Base-by-base conservation (phyloP, 2,113 vertebrate genomes). In the Gobius niger region DNA sequence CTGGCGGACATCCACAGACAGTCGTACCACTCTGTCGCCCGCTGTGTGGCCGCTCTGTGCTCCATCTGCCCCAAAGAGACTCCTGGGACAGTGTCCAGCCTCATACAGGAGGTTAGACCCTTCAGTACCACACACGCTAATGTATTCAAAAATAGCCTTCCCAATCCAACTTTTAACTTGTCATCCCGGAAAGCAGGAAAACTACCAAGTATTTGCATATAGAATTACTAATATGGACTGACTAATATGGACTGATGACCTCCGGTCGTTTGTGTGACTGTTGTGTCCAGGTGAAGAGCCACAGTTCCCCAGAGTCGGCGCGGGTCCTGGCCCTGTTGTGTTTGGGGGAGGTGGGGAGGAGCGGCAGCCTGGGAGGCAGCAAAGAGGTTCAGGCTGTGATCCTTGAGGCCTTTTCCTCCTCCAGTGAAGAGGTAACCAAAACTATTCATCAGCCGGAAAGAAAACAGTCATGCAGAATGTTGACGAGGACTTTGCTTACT, bases 261-360 rank as follows among this genome's bases (percentile, higher is more conserved):
- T 54, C 11, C 44, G 16, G n/a, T 12, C 24, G 11, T 63, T n/a
- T 63, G n/a, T 7, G 7, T 44, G 5, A 40, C 51, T 51, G 11
- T 18, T 52, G 6, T 62, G 19, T 8, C 47, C 81, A 89, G 87
- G 93, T 93, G 5, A 95, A 92, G 82, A 96, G 71, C 7, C 85
- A 93, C 4, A 87, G 85, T 49, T 92, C 92, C 1, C 90, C 92
- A 1, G 90, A 94, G 0, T 86, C 93, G 0, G 92, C 93, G 4
- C 92, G 95, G 1, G 94, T 98, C 65, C 88, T 99, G 54, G 93
- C 95, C 1, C 95, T 98, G 76, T 77, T 98, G 47, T 92, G 95
- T 0, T 89, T 99, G 79, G 97, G 95, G 0, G 95, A 98, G 89
- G 90, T 96, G 76, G 96, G 97, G 11, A 94, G 93, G 63, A 89